These are phyloP conservation scores for Gila orcuttii DNA, from an alignment of 2,113 vertebrate genomes.

Conservation along the genomic window DNA sequence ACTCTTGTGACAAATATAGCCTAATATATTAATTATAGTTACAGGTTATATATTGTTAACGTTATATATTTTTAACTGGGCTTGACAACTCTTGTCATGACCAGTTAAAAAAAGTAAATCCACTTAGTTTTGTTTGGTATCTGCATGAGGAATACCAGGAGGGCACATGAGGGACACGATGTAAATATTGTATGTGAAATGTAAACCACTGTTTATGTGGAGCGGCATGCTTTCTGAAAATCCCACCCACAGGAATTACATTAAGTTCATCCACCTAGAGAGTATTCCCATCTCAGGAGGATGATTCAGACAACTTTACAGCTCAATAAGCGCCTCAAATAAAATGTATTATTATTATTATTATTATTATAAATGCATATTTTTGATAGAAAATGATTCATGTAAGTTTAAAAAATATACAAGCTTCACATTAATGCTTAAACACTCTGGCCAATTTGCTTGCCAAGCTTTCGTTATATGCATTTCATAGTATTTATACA, in stretches of 20 bases:
- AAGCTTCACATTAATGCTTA: neutral
- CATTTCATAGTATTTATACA: conserved; percentile 2
- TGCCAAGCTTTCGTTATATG: neutral
- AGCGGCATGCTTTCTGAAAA: neutral
- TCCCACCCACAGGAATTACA: neutral
- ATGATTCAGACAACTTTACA: neutral
- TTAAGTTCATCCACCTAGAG: neutral
- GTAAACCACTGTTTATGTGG: neutral
- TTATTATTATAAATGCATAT: neutral
- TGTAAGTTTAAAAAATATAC: neutral
- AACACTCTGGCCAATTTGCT: neutral
- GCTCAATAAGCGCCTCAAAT: no score
- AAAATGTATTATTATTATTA: no score
- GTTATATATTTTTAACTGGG: neutral
- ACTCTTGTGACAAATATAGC: neutral
- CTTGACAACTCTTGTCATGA: neutral
- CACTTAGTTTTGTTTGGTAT: neutral
- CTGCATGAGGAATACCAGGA: neutral
- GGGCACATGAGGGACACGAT: neutral
- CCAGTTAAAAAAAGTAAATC: neutral
- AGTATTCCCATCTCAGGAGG: neutral
- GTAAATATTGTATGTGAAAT: neutral
- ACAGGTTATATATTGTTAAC: neutral
- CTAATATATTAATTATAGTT: neutral
- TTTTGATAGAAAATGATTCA: neutral